These are phyloP conservation scores for Cotesia typhae DNA, from an alignment of 1,140 invertebrate genomes.

Conservation along the genomic window DNA sequence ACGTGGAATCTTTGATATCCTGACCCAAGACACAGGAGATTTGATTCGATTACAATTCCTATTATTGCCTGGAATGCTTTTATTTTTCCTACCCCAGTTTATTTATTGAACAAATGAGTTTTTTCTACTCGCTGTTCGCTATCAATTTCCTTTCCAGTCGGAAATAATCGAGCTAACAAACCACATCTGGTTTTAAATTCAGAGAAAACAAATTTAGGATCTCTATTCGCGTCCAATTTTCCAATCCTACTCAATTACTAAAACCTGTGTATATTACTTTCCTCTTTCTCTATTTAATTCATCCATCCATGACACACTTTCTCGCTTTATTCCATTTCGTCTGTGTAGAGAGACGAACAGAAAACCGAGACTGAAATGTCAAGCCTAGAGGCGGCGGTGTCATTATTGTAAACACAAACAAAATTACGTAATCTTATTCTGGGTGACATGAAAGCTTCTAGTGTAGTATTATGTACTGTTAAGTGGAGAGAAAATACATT, in stretches of 20 bases:
- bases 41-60: background rate
- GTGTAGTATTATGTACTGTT: too few relatives aligned
- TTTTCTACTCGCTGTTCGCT: background rate
- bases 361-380: conserved; percentile 56
- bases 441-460: conserved; percentile 59
- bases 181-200: conserved; percentile 46
- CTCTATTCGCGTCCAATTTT: conserved; percentile 65
- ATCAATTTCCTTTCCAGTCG: conserved; percentile 37
- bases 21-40: background rate
- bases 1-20: conserved; percentile 27
- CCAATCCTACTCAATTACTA: conserved; percentile 66
- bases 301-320: conserved; percentile 3
- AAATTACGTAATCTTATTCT: conserved; percentile 66
- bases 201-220: conserved; percentile 50
- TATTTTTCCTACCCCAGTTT: background rate
- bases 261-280: conserved; percentile 32
- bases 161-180: conserved; percentile 62
- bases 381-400: conserved; percentile 61
- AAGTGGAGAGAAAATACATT: conserved; percentile 51
- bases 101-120: conserved; percentile 1
- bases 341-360: background rate
- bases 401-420: conserved; percentile 63
- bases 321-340: too few relatives aligned
- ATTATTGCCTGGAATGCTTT: too few relatives aligned
- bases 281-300: conserved; percentile 16